Percentiles rank a stretch among this genome's conserved stretches.
Conservation (phyloP, 1,140 invertebrate species). For the Tetramorium parvispinum region DNA sequence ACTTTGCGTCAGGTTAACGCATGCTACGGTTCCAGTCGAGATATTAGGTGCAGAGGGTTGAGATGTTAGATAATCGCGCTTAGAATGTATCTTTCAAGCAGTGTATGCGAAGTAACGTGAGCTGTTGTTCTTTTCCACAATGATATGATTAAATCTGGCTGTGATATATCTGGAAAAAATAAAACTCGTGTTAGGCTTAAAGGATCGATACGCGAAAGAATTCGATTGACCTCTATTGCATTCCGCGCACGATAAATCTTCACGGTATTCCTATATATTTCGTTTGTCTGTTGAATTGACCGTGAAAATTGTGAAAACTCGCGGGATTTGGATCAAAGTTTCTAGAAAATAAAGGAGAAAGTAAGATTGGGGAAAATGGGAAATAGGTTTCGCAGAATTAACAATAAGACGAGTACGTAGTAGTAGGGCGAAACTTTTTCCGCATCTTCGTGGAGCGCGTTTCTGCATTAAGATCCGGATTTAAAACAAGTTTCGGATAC, state of each 20-base stretch:
- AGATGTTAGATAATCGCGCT: conserved; percentile 33
- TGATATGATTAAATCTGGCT: background rate
- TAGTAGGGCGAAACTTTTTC: conserved; percentile 22
- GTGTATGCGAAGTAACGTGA: background rate
- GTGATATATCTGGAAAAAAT: background rate
- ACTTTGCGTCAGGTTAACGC: conserved; percentile 44
- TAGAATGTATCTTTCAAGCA: conserved; percentile 10
- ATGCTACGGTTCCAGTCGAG: conserved; percentile 30
- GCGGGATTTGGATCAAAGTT: background rate
- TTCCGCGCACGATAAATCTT: conserved; percentile 2
- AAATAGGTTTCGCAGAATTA: conserved; percentile 13
- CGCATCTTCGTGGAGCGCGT: background rate
- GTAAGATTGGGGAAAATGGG: background rate
- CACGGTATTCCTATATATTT: background rate
- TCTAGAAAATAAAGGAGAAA: conserved; percentile 29
- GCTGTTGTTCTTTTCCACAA: background rate
- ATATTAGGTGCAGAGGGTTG: conserved; percentile 12
- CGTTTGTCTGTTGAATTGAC: conserved; percentile 4
- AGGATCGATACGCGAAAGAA: background rate
- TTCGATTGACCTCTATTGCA: background rate
- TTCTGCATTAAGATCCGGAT: conserved; percentile 16
- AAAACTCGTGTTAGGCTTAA: background rate
- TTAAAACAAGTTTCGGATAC: conserved; percentile 19
- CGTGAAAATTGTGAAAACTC: conserved; percentile 28
- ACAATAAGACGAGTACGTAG: conserved; percentile 10